These are phyloP conservation scores for Athene cunicularia DNA, from an alignment of 2,113 vertebrate genomes.

Conservation along the genomic window DNA sequence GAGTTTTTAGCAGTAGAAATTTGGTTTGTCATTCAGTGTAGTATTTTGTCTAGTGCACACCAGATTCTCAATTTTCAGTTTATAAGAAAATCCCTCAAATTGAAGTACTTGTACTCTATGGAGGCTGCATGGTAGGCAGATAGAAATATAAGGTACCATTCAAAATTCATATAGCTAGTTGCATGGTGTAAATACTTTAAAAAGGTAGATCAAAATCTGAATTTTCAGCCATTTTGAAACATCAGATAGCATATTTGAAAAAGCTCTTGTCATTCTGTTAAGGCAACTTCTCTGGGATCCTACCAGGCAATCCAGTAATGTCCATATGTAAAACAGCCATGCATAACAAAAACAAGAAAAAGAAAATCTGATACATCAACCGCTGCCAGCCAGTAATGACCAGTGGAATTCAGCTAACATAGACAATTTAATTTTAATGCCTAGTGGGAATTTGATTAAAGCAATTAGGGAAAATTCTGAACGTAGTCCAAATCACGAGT, in stretches of 20 bases:
- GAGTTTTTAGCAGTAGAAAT: neutral
- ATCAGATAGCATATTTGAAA: neutral
- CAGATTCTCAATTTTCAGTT: neutral
- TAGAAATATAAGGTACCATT: neutral
- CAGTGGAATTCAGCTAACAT: slow-evolving; percentile 46
- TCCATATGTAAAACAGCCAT: neutral
- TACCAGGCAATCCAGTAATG: slow-evolving; percentile 9
- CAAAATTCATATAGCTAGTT: neutral
- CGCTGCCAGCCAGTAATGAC: slow-evolving; percentile 51
- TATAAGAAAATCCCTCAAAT: neutral
- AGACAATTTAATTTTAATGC: slow-evolving; percentile 63
- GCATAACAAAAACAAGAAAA: slow-evolving; percentile 41
- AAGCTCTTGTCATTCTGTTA: neutral
- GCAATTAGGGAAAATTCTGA: slow-evolving; percentile 61
- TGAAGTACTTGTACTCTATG: neutral
- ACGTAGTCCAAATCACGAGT: slow-evolving; percentile 19
- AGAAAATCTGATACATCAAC: slow-evolving; percentile 38
- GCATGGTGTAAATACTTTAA: neutral
- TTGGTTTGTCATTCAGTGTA: neutral
- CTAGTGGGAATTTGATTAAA: slow-evolving; percentile 65
- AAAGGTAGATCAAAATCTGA: neutral
- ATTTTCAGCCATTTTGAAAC: neutral
- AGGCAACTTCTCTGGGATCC: neutral
- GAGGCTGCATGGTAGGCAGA: neutral
- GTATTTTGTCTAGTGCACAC: neutral